Conservation (phyloP, 2,888 invertebrate species). For the Gymnocheta viridis region DNA sequence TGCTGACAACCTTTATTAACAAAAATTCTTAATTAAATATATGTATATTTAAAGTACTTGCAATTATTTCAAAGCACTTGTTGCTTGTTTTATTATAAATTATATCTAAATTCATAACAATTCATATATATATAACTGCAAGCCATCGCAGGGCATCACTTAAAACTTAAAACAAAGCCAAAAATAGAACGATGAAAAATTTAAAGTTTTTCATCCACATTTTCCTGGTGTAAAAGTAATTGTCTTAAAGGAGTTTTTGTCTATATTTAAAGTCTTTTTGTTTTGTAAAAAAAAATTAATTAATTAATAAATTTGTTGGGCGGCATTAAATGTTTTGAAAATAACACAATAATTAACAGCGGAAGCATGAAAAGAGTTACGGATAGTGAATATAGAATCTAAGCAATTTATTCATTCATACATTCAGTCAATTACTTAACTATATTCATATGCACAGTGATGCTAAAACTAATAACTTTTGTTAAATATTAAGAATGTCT, state of each 20-base stretch:
- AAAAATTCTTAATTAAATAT: too few relatives aligned
- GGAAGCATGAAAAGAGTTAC: slow-evolving; percentile 50
- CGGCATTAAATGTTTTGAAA: slow-evolving; percentile 50
- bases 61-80: too few relatives aligned
- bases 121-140: background rate
- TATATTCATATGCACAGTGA: background rate
- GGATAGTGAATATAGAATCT: slow-evolving; percentile 12
- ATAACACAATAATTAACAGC: slow-evolving; percentile 52
- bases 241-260: slow-evolving; percentile 33
- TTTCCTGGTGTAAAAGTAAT: background rate
- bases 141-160: background rate
- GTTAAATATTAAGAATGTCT: background rate
- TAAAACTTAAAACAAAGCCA: background rate
- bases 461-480: background rate
- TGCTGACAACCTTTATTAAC: too few relatives aligned
- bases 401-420: slow-evolving; percentile 39
- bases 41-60: too few relatives aligned
- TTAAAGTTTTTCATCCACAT: slow-evolving; percentile 23
- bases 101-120: too few relatives aligned
- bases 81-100: too few relatives aligned
- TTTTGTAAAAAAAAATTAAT: background rate
- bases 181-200: background rate
- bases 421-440: slow-evolving; percentile 11
- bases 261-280: background rate
- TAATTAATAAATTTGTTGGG: slow-evolving; percentile 30